Percentiles rank a stretch among this genome's conserved stretches.
These are phyloP conservation scores for Perca fluviatilis DNA, from an alignment of 2,113 vertebrate genomes.

Conservation along the genomic window DNA sequence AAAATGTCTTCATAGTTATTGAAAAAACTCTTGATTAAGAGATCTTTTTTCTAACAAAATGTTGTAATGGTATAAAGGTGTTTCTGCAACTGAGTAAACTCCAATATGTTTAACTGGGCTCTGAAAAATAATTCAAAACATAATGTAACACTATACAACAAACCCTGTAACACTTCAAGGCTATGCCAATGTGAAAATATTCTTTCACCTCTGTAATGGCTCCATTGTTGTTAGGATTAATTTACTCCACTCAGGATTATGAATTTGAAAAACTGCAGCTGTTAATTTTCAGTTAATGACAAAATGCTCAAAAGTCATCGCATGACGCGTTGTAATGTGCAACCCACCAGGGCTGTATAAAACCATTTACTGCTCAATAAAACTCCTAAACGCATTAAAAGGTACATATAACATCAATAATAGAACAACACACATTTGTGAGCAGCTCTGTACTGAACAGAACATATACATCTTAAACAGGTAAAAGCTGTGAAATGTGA, in stretches of 20 bases:
- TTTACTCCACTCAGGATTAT: conserved; percentile 50
- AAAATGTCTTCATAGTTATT: background rate
- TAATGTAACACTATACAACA: background rate
- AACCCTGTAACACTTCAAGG: conserved; percentile 32
- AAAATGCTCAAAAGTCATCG: conserved; percentile 35
- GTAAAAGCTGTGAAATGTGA: background rate
- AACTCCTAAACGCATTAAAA: conserved; percentile 48
- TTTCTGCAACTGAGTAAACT: background rate
- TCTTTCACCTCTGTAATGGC: conserved; percentile 32
- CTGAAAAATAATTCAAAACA: background rate
- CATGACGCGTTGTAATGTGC: conserved; percentile 53
- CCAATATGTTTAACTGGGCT: background rate
- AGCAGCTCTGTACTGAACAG: conserved; percentile 9
- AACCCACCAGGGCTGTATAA: conserved; percentile 53
- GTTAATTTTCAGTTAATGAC: conserved; percentile 56
- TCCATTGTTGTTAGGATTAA: conserved; percentile 41
- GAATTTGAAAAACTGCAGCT: conserved; percentile 52
- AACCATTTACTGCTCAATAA: conserved; percentile 34
- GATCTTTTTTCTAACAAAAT: background rate
- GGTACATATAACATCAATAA: conserved; percentile 39
- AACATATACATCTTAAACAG: background rate
- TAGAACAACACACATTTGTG: conserved; percentile 24
- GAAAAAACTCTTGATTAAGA: background rate
- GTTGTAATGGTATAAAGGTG: background rate
- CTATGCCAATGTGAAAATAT: conserved; percentile 12